Percentiles rank a stretch among this genome's conserved stretches.
These are phyloP conservation scores for Ophthalmolycus amberensis DNA, from an alignment of 2,113 vertebrate species.

Conservation along the genomic window DNA sequence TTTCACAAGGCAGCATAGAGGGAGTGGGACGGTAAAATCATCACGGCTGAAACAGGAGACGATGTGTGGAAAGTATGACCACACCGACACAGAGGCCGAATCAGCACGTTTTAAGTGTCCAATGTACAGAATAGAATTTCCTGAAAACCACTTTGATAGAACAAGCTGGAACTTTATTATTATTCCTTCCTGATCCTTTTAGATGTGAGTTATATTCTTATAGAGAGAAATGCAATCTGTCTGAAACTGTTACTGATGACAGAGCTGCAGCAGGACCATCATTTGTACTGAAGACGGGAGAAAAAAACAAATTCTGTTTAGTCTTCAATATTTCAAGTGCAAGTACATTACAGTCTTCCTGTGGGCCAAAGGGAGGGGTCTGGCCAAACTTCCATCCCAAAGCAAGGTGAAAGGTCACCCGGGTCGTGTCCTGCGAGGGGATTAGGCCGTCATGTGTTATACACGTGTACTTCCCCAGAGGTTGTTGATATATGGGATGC, in stretches of 20 bases:
- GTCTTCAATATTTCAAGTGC: neutral
- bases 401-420: slow-evolving; percentile 14
- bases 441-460: slow-evolving; percentile 9
- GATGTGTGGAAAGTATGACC: slow-evolving; percentile 67
- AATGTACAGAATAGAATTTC: slow-evolving; percentile 3
- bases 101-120: slow-evolving; percentile 53
- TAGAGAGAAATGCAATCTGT: neutral
- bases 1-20: slow-evolving; percentile 50
- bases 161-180: neutral
- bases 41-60: slow-evolving; percentile 72
- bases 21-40: slow-evolving; percentile 71
- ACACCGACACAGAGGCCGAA: slow-evolving; percentile 16
- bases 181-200: neutral
- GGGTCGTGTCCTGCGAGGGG: neutral
- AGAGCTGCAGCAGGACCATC: neutral
- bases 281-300: neutral
- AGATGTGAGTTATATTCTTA: neutral
- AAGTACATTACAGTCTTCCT: neutral
- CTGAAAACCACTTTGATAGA: neutral
- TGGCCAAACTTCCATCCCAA: neutral
- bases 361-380: neutral
- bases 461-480: slow-evolving; percentile 33
- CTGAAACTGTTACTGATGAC: neutral
- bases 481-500: slow-evolving; percentile 18
- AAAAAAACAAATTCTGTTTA: neutral